Base-by-base conservation (phyloP, 2,113 vertebrate genomes). In the Sinocyclocheilus anophthalmus region DNA sequence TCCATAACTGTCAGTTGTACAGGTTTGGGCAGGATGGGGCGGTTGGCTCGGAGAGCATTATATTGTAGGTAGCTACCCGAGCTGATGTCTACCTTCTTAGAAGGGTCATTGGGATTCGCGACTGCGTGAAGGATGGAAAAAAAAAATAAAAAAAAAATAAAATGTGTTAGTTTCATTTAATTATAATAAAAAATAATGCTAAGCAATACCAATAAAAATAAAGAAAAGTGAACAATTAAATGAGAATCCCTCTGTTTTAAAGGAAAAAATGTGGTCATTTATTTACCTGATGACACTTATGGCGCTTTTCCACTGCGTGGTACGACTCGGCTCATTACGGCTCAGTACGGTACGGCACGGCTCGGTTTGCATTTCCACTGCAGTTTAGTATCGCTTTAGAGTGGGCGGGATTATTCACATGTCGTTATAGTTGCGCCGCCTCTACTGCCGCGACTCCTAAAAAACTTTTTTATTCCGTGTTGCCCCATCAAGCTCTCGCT, bases 11-110 rank as follows among this genome's bases (percentile, higher is more conserved):
- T 94, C 88, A 95, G 90, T 88, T 96, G 94, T 84, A 96, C 94
- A 0, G 95, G 95, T 90, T 95, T 96, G 83, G 95, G 95, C 77
- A 96, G 88, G 83, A 96, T 95, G 89, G 95, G 95, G 22, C 94
- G 93, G 88, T 96, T 95, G 72, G 95, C 94, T 90, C 95, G 91
- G 57, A 94, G 93, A 69, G 95, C 95, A 55, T 92, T 96, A 93
- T 96, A 96, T 82, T 95, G 94, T 83, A 95, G 91, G 90, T 95
- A 96, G 85, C 93, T 93, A 87, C 93, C 94, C 48, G 94, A 93
- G 88, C 94, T 95, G 84, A 93, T 88, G 86, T 95, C 94, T 73
- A 94, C 88, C 86, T 94, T 95, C 78, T 91, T 87, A 37, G 89
- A 87, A 53, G 90, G 89, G 83, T 91, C 94, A 14, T 89, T 90